Evolutionary conservation across 2,797 vertebrate genomes (phyloP).

Genomic region (Mormyrus hasselquistii): DNA sequence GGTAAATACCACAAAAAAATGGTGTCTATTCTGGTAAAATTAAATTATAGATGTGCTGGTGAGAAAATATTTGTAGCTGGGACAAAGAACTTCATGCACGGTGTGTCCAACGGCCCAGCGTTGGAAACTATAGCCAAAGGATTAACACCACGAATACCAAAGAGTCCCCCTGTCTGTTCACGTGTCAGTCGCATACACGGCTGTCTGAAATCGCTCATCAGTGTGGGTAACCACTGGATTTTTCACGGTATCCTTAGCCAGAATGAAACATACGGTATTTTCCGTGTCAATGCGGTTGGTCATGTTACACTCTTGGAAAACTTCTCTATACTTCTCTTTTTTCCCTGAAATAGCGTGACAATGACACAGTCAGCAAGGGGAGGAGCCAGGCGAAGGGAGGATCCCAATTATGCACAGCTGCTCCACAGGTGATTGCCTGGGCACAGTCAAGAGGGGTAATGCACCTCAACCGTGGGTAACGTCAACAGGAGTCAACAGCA

Average conservation of each 20-base stretch:
- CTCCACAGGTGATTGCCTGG: background rate
- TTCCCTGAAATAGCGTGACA: background rate
- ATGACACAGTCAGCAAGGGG: background rate
- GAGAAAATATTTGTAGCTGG: background rate
- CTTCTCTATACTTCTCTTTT: background rate
- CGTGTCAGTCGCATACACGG: background rate
- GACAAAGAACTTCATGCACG: background rate
- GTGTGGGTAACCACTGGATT: background rate
- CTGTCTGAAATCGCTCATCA: background rate
- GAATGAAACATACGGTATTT: background rate
- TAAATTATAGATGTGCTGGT: background rate
- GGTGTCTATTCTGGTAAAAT: background rate
- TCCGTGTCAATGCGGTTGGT: background rate
- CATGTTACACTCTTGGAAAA: background rate
- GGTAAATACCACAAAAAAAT: background rate
- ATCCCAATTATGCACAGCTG: background rate
- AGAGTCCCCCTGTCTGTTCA: background rate
- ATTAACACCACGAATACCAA: background rate
- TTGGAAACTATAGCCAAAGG: background rate
- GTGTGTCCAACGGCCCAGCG: background rate
- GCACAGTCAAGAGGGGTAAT: background rate
- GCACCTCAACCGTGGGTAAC: background rate
- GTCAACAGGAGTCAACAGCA: background rate
- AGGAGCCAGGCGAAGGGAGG: background rate
- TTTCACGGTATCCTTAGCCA: background rate